phyloP scores from a whole-genome alignment of 2,797 vertebrate genomes.

The Psittacula echo region DNA sequence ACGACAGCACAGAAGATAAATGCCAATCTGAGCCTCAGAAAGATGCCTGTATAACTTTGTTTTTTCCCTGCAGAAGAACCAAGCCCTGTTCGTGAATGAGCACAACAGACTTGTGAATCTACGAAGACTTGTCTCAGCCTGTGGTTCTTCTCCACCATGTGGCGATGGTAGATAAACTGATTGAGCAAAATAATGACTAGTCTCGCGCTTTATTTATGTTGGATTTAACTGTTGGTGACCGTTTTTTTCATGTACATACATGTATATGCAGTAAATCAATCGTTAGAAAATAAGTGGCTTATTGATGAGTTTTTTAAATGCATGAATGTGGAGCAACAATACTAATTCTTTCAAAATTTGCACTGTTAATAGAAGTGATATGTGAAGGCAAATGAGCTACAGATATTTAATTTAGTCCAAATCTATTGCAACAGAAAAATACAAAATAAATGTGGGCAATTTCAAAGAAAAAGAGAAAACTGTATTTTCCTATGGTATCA shows the following conservation, averaged over 20 bases:
- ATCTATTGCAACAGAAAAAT: neutral
- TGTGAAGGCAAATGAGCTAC: neutral
- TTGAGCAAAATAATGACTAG: neutral
- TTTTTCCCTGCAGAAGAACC: neutral
- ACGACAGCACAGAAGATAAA: conserved; percentile 37
- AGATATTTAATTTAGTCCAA: neutral
- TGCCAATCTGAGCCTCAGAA: neutral
- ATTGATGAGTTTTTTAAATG: neutral
- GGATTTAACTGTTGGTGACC: neutral
- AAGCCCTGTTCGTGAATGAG: neutral
- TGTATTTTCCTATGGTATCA: neutral
- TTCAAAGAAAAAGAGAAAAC: neutral
- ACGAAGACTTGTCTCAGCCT: neutral
- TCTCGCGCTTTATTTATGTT: neutral
- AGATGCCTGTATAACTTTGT: neutral
- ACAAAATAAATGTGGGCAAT: neutral
- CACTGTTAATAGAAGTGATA: neutral
- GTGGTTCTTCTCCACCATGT: neutral
- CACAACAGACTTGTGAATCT: neutral
- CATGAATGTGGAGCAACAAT: neutral
- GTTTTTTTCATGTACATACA: neutral
- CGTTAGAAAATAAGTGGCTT: neutral
- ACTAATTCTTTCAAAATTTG: neutral
- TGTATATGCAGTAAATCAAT: neutral
- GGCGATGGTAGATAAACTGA: neutral